Percentiles rank a stretch among this genome's conserved stretches.
Conservation (phyloP, 2,888 invertebrate species). For the Hypomecis atomaria region DNA sequence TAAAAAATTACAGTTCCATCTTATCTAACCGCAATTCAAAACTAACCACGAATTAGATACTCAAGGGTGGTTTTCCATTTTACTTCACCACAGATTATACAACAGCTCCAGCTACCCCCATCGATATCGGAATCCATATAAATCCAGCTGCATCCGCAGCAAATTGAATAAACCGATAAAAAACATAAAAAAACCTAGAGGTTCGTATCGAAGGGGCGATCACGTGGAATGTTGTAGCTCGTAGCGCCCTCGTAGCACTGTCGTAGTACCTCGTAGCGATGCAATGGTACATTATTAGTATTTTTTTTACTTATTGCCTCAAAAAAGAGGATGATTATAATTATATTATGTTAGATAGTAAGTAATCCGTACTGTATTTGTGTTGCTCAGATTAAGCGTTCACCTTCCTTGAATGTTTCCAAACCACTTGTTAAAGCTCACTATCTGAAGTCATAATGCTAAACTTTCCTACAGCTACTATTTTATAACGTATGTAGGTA, state of each 20-base stretch:
- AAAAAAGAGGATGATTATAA: no score
- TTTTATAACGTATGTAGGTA: no score
- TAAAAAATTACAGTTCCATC: not conserved
- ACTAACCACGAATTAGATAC: constrained; percentile 5
- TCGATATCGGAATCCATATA: constrained; percentile 47
- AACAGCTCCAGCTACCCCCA: constrained; percentile 25
- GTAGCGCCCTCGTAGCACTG: constrained; percentile 20
- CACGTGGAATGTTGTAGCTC: constrained; percentile 16
- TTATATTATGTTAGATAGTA: no score
- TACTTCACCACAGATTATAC: constrained; percentile 1
- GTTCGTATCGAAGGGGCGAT: constrained; percentile 42
- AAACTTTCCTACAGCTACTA: no score
- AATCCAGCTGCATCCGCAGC: constrained; percentile 59
- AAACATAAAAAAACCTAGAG: constrained; percentile 44
- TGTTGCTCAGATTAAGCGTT: no score
- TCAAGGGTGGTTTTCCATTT: constrained; percentile 7
- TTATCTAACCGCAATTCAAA: constrained; percentile 15
- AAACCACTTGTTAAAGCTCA: no score
- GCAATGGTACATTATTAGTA: not conserved
- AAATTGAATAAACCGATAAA: constrained; percentile 76
- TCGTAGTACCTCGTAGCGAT: constrained; percentile 9
- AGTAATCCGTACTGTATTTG: no score
- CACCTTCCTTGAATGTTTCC: no score
- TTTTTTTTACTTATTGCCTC: not conserved
- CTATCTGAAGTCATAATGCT: no score